phyloP scores from a whole-genome alignment of 2,113 vertebrate genomes.

The Galemys pyrenaicus region DNA sequence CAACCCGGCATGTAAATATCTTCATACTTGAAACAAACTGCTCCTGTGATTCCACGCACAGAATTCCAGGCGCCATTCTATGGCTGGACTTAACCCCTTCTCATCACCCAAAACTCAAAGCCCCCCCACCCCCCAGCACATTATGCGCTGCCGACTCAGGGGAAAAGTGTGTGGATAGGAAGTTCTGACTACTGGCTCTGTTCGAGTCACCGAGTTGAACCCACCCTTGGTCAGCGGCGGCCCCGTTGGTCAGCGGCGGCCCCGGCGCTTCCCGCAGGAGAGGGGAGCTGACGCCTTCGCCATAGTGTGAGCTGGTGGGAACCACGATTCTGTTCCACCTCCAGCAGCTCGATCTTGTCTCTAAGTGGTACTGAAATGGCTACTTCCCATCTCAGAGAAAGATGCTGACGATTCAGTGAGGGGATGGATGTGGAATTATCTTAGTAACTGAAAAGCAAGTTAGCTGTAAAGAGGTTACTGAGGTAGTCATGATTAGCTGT shows the following conservation, averaged over 20 bases:
- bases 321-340: not conserved
- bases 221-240: fast-evolving
- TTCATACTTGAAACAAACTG: not conserved
- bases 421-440: not conserved
- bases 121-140: fast-evolving
- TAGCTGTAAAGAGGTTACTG: no score
- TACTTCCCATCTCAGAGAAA: not conserved
- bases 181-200: not conserved
- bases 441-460: not conserved
- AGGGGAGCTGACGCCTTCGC: no score
- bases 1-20: not conserved
- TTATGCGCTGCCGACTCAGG: not conserved
- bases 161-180: not conserved
- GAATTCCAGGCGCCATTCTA: not conserved
- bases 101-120: not conserved
- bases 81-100: fast-evolving
- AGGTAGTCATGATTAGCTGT: not conserved
- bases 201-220: not conserved
- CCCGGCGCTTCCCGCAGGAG: no score
- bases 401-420: not conserved
- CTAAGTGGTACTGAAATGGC: not conserved
- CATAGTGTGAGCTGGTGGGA: fast-evolving
- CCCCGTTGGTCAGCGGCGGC: no score
- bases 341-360: not conserved
- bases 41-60: no score